phyloP scores from a whole-genome alignment of 1,140 invertebrate species.

The Heliconius hermathena region DNA sequence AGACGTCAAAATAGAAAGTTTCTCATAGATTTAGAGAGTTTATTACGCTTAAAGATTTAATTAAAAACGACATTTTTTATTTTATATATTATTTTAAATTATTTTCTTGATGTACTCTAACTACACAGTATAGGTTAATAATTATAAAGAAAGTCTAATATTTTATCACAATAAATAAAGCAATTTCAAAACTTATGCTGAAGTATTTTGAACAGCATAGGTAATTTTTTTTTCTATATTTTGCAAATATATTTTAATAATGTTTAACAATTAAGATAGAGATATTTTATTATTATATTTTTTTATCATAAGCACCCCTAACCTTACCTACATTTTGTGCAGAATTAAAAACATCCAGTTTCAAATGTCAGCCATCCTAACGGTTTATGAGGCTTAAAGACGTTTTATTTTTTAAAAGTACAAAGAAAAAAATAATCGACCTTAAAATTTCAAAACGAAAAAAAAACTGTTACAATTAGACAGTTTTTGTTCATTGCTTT shows the following conservation, averaged over 20 bases:
- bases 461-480: conserved; percentile 80
- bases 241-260: background rate
- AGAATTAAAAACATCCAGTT: conserved; percentile 32
- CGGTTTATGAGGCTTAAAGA: conserved; percentile 55
- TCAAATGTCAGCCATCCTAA: conserved; percentile 55
- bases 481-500: conserved; percentile 73
- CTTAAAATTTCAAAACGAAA: conserved; percentile 71
- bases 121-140: too few species aligned
- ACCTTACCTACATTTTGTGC: background rate
- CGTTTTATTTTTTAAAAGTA: conserved; percentile 50
- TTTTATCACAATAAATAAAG: too few species aligned
- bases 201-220: background rate
- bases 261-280: background rate
- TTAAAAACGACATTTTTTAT: background rate
- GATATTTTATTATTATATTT: background rate
- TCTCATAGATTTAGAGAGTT: conserved; percentile 2
- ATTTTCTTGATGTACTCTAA: too few species aligned
- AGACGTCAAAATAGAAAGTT: conserved; percentile 23
- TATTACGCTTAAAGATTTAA: background rate
- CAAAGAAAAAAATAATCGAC: conserved; percentile 76
- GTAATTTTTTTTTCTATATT: background rate
- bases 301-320: background rate
- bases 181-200: too few species aligned
- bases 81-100: too few species aligned
- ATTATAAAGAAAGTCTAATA: too few species aligned